Evolutionary conservation across 2,888 invertebrate species (phyloP).

Genomic region (Calameuta filiformis): DNA sequence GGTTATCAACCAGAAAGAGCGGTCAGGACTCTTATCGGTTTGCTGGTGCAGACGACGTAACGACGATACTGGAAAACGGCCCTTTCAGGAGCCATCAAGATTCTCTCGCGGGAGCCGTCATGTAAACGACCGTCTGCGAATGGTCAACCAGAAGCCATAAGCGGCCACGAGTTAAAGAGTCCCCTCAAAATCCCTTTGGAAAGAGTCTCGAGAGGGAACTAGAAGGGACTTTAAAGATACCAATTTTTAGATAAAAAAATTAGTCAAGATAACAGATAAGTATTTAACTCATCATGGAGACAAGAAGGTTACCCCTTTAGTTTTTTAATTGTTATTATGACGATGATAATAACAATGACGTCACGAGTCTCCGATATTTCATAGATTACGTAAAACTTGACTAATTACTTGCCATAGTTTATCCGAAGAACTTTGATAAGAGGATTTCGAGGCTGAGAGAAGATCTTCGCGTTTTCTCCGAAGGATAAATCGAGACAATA

Average conservation of each 20-base stretch:
- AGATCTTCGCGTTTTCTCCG: neutral
- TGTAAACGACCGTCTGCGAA: neutral
- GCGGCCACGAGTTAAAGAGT: neutral
- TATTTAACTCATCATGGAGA: neutral
- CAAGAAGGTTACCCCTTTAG: neutral
- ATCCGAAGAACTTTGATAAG: neutral
- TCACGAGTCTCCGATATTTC: neutral
- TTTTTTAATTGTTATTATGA: neutral
- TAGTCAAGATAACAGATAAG: too few relatives aligned
- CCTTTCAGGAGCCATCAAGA: neutral
- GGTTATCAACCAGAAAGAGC: neutral
- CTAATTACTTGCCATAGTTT: neutral
- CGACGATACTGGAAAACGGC: neutral
- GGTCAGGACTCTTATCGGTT: neutral
- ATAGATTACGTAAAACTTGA: neutral
- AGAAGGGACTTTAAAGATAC: neutral
- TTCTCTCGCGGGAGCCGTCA: neutral
- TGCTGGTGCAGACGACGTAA: neutral
- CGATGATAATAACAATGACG: too few relatives aligned
- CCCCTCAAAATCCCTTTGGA: neutral
- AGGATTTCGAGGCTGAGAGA: neutral
- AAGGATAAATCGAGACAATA: neutral
- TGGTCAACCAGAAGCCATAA: neutral
- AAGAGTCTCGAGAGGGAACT: neutral
- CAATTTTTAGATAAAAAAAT: neutral